Evolutionary conservation across 2,888 invertebrate species (phyloP).

Genomic region (Chirona hameri): DNA sequence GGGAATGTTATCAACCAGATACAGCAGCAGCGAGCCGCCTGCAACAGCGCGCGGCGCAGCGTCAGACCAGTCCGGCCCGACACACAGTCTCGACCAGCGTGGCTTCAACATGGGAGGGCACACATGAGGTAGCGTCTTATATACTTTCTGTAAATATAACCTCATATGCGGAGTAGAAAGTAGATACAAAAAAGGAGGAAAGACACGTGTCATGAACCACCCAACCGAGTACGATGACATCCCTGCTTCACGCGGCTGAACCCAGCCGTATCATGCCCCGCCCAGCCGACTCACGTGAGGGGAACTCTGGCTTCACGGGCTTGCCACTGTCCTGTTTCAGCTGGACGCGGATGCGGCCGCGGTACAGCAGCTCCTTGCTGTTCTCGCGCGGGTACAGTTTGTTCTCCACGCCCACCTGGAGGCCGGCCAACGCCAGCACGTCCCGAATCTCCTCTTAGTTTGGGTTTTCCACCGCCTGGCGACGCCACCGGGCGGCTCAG

Average conservation of each 20-base stretch:
- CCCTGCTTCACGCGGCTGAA: too few relatives aligned
- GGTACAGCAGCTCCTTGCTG: constrained; percentile 78
- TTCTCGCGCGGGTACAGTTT: constrained; percentile 86
- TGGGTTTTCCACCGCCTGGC: constrained; percentile 85
- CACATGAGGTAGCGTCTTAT: too few relatives aligned
- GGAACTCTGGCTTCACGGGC: constrained; percentile 64
- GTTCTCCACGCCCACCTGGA: constrained; percentile 84
- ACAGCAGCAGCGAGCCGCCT: constrained; percentile 71
- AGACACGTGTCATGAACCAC: too few relatives aligned
- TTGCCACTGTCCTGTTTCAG: constrained; percentile 84
- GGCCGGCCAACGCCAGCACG: constrained; percentile 75
- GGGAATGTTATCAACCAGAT: constrained; percentile 80
- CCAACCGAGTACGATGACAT: too few relatives aligned
- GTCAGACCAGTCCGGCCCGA: not conserved
- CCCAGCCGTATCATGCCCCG: too few relatives aligned
- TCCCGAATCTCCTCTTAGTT: constrained; percentile 92
- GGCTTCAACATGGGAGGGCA: too few relatives aligned
- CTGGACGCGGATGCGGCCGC: constrained; percentile 89
- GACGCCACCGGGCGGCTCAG: not conserved
- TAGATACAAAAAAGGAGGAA: too few relatives aligned
- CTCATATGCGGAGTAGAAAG: too few relatives aligned
- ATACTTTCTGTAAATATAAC: too few relatives aligned
- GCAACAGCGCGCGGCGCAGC: constrained; percentile 36
- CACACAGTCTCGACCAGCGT: too few relatives aligned
- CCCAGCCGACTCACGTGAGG: constrained; percentile 61